These are phyloP conservation scores for Procambarus virginalis DNA, from an alignment of 1,140 invertebrate genomes.

Conservation along the genomic window DNA sequence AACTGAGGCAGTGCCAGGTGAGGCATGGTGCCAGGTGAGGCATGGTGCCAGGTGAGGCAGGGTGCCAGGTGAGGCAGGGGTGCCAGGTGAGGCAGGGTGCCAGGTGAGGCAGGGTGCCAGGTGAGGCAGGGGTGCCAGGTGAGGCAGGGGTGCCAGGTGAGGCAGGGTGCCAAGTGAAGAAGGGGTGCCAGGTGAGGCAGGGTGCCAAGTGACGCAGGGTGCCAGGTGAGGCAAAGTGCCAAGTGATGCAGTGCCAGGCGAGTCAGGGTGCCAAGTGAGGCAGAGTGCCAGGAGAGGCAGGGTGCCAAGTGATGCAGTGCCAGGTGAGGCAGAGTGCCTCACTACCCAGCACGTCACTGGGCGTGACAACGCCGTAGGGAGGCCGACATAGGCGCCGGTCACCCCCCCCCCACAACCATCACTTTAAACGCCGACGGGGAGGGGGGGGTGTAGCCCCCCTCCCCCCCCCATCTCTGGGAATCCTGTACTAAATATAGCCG, in stretches of 20 bases:
- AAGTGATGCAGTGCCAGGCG: no score
- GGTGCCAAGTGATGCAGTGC: no score
- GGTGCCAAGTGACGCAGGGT: no score
- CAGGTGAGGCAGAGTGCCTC: background rate
- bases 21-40: no score
- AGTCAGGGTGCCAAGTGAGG: background rate
- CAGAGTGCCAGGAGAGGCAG: background rate
- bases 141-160: background rate
- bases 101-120: no score
- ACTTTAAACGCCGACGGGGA: background rate
- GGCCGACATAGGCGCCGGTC: background rate
- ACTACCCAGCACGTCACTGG: no score
- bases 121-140: background rate
- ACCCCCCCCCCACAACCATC: background rate
- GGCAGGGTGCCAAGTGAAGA: background rate
- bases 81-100: background rate
- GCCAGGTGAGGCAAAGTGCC: no score
- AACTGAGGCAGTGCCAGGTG: no score
- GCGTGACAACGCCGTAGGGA: no score
- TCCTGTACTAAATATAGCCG: conserved; percentile 27
- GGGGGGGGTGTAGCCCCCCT: background rate
- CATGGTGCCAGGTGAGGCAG: background rate
- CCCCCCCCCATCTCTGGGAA: background rate
- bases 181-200: no score
- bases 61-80: background rate